Conservation (phyloP, 2,113 vertebrate species). For the Actenoides hombroni region DNA sequence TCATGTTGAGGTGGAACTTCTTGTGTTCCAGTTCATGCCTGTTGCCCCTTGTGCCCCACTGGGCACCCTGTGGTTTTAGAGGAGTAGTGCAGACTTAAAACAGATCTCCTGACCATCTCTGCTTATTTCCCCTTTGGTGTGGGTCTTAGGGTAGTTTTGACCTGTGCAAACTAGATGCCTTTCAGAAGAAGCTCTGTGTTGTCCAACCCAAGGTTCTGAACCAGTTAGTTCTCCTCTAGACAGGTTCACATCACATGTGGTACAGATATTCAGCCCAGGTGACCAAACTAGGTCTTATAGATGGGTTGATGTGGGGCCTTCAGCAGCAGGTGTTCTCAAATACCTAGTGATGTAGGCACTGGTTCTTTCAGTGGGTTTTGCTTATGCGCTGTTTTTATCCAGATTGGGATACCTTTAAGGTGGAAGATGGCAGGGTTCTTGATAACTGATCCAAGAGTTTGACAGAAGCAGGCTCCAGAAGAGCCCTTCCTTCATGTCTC, state of each 20-base stretch:
- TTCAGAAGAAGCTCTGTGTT: rapidly evolving
- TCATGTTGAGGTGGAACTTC: no score
- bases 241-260: not conserved
- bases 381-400: not conserved
- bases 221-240: not conserved
- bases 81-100: not conserved
- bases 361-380: not conserved
- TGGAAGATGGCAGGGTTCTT: not conserved
- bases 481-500: not conserved
- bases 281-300: not conserved
- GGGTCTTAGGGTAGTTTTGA: not conserved
- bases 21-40: no score
- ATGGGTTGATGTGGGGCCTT: not conserved
- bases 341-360: not conserved
- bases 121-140: not conserved
- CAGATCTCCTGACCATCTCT: not conserved
- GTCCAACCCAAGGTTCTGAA: not conserved
- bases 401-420: not conserved
- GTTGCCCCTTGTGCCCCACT: no score
- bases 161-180: not conserved
- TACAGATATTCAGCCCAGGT: not conserved
- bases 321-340: not conserved
- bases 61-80: not conserved
- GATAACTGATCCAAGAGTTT: not conserved
- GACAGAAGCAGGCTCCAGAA: not conserved